Percentiles rank a stretch among this genome's conserved stretches.
phyloP scores from a whole-genome alignment of 2,797 vertebrate species.

The Lepilemur septentrionalis region DNA sequence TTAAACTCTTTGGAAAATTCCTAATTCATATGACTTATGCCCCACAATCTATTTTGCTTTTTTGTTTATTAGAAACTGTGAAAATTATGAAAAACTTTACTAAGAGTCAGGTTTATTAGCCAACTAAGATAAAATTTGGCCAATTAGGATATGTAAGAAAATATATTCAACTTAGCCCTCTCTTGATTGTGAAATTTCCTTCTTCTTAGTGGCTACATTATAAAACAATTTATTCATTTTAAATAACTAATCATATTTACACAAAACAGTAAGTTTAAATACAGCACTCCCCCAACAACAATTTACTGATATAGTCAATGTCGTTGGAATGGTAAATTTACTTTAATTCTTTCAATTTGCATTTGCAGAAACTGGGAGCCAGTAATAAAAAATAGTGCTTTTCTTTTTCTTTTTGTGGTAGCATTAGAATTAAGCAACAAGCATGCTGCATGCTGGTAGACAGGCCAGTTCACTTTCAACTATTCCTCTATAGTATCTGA shows the following conservation, averaged over 20 bases:
- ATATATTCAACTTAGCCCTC: background rate
- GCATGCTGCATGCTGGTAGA: background rate
- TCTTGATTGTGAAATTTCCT: background rate
- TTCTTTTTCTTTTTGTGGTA: background rate
- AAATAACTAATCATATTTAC: constrained; percentile 39
- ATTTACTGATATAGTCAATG: background rate
- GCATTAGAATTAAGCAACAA: background rate
- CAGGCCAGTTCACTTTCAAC: background rate
- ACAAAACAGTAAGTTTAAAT: constrained; percentile 6
- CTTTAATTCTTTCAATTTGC: background rate
- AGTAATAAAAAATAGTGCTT: background rate
- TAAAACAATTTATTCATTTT: constrained; percentile 37
- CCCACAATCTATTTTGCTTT: background rate
- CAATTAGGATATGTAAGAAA: constrained; percentile 7
- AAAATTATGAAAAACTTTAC: constrained; percentile 3
- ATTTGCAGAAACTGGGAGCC: background rate
- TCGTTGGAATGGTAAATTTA: background rate
- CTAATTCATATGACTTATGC: background rate
- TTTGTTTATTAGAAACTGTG: background rate
- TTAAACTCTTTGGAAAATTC: background rate
- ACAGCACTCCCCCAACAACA: background rate
- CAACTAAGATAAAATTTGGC: background rate
- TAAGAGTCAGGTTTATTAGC: constrained; percentile 22
- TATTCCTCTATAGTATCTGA: background rate
- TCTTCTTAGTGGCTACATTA: background rate